A percentile compares a stretch with the other conserved stretches of the same genome.
Evolutionary conservation across 2,888 invertebrate genomes (phyloP).

Genomic region (Carcina quercana): DNA sequence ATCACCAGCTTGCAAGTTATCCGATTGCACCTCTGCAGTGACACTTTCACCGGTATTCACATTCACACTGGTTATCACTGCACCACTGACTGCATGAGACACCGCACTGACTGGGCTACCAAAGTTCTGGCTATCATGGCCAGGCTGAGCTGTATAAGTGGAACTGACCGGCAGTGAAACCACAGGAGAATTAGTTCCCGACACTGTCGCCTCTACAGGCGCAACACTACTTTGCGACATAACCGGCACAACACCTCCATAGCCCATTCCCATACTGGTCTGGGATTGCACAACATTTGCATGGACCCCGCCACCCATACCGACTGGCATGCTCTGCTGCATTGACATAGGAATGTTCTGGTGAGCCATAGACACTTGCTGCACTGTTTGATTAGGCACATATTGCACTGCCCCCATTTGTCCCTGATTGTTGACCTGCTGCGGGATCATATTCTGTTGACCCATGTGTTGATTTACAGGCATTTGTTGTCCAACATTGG

Average conservation of each 20-base stretch:
- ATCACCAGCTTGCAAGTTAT: slow-evolving; percentile 50
- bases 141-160: slow-evolving; percentile 46
- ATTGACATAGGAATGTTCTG: slow-evolving; percentile 71
- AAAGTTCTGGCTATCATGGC: slow-evolving; percentile 65
- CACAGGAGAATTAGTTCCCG: slow-evolving; percentile 69
- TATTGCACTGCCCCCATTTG: slow-evolving; percentile 61
- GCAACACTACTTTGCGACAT: slow-evolving; percentile 70
- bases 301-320: slow-evolving; percentile 60
- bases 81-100: slow-evolving; percentile 63
- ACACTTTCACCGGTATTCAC: slow-evolving; percentile 66
- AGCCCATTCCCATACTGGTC: slow-evolving; percentile 61
- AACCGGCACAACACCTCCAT: slow-evolving; percentile 61
- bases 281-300: slow-evolving; percentile 67
- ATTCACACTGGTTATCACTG: slow-evolving; percentile 62
- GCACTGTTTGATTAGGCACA: slow-evolving; percentile 53
- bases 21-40: slow-evolving; percentile 48
- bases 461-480: slow-evolving; percentile 61
- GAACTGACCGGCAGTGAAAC: slow-evolving; percentile 66
- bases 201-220: slow-evolving; percentile 58
- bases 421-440: slow-evolving; percentile 59
- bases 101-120: slow-evolving; percentile 70
- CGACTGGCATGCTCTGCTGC: slow-evolving; percentile 63
- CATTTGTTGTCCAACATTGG: slow-evolving; percentile 60
- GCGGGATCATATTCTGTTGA: slow-evolving; percentile 62
- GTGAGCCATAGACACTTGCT: slow-evolving; percentile 59